Evolutionary conservation across 2,113 vertebrate genomes (phyloP), one percentile per base, ranked within the genome.

Genomic region (Tragulus kanchil): DNA sequence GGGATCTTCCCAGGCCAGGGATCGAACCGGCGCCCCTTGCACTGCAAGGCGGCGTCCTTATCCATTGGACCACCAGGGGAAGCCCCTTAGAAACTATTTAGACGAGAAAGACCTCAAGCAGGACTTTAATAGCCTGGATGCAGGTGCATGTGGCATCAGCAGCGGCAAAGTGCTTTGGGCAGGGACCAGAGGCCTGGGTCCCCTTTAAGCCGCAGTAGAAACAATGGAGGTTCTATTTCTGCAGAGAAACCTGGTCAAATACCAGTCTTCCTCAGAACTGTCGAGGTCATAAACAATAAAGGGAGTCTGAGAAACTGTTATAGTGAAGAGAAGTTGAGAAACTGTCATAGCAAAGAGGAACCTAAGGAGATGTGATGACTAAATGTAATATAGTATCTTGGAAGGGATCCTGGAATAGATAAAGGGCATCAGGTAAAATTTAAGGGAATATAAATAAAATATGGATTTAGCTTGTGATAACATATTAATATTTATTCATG

Each of bases 381-480:
- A 67, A 64, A 86, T 93, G 19, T 78, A 78, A 59, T 1, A 5
- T 85, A 54, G 50, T 67, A 19, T 67, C 50, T 67, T 67, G n/a
- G 69, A 56, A 64, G 91, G 58, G 48, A 45, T 64, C 82, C 50
- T 45, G 36, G 58, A 17, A 78, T 36, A 78, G 26, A n/a, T 78
- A 78, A 77, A 86, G n/a, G 71, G 65, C n/a, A 45, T n/a, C 65
- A 86, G 83, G 52, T 86, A 58, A 78, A 93, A 81, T 59, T 69
- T 93, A 87, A 81, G 9, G 56, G 73, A 83, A 82, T 83, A 26
- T 45, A 64, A 94, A 82, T 89, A 89, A 89, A 83, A 89, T 84
- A 26, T 21, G 14, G 36, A 48, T 69, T 82, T 48, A 69, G 52
- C 50, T 64, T n/a, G 21, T 75, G 54, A 52, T 79, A 85, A 69